phyloP scores from a whole-genome alignment of 1,140 invertebrate genomes.

The Cyclina sinensis region DNA sequence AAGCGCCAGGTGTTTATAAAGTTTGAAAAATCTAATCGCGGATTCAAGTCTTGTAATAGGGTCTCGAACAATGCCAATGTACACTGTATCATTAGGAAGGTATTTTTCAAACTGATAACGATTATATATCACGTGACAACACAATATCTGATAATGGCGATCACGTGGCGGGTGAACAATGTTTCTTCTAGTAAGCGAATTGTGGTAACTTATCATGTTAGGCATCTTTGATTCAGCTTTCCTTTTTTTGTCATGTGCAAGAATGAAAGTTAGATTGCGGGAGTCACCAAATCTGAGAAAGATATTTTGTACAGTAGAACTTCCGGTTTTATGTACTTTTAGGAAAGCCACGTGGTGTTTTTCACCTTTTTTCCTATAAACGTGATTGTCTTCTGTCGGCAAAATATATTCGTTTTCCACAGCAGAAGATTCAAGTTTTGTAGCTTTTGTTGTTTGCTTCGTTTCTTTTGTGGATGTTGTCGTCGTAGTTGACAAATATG shows the following conservation, averaged over 20 bases:
- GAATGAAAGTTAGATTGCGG: slow-evolving; percentile 87
- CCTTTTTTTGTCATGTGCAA: slow-evolving; percentile 78
- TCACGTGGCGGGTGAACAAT: slow-evolving; percentile 56
- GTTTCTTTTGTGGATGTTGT: no score
- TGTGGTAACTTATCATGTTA: slow-evolving; percentile 64
- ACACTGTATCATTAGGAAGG: slow-evolving; percentile 71
- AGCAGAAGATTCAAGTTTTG: no score
- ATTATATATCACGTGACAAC: slow-evolving; percentile 75
- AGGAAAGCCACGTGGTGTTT: slow-evolving; percentile 59
- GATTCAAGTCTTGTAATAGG: slow-evolving; percentile 74
- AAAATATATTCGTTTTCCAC: no score
- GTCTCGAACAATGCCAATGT: slow-evolving; percentile 73
- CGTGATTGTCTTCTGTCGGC: background rate
- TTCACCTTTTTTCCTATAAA: background rate
- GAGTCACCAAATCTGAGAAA: slow-evolving; percentile 87
- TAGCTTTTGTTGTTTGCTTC: no score
- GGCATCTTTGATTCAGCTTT: slow-evolving; percentile 29
- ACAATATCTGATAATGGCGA: slow-evolving; percentile 72
- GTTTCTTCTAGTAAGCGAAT: slow-evolving; percentile 9
- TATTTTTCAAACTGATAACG: slow-evolving; percentile 53
- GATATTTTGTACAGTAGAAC: slow-evolving; percentile 87
- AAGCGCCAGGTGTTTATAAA: slow-evolving; percentile 37
- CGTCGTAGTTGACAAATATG: no score
- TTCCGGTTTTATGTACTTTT: slow-evolving; percentile 87
- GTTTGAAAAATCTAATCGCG: slow-evolving; percentile 71